Conservation (phyloP, 2,113 vertebrate species). For the Papio anubis region DNA sequence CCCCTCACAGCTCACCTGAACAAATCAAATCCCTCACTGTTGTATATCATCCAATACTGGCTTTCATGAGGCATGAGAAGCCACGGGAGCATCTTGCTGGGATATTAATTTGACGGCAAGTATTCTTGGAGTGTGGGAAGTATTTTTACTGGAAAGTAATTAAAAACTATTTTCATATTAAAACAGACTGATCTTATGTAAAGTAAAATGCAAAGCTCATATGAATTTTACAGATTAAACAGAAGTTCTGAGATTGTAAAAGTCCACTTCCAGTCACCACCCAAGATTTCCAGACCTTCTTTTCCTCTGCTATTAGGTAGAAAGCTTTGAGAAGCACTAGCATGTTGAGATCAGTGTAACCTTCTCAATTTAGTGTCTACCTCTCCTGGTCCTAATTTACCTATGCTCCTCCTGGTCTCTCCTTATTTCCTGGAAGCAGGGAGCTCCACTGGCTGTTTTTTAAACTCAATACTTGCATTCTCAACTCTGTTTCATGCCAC, state of each 20-base stretch:
- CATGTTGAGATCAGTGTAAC: neutral
- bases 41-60: neutral
- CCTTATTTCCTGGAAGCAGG: neutral
- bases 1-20: neutral
- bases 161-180: neutral
- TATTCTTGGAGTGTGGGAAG: neutral
- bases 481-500: neutral
- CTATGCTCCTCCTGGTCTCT: neutral
- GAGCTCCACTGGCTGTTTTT: neutral
- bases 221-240: slow-evolving; percentile 10
- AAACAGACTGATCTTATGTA: neutral
- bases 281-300: neutral
- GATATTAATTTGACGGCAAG: neutral
- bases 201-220: slow-evolving; percentile 8
- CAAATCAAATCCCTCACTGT: neutral
- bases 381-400: neutral
- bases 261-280: neutral
- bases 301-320: neutral
- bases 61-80: neutral
- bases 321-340: neutral
- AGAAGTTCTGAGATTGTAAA: neutral
- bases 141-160: slow-evolving; percentile 4
- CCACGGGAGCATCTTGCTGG: neutral
- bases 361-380: neutral
- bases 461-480: neutral